Percentiles rank a stretch among this genome's conserved stretches.
phyloP scores from a whole-genome alignment of 2,888 invertebrate species.

The Odontomyia ornata region DNA sequence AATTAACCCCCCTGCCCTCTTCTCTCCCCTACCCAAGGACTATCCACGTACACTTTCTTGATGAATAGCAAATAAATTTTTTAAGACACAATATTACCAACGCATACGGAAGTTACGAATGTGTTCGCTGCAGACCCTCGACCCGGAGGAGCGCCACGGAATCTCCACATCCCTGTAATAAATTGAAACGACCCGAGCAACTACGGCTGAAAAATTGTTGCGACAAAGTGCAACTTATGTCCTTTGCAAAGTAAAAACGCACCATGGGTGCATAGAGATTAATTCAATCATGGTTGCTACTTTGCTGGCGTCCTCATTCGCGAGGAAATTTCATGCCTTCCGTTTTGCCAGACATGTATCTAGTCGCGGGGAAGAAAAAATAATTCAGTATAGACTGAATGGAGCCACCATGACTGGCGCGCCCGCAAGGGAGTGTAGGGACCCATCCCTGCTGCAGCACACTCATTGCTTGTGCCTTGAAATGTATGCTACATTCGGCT shows the following conservation, averaged over 20 bases:
- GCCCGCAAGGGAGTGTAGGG: not conserved
- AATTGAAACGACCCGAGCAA: too few relatives aligned
- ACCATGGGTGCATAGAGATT: not conserved
- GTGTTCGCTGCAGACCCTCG: too few relatives aligned
- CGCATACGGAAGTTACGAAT: too few relatives aligned
- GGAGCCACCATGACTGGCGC: not conserved
- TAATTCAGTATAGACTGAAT: slow-evolving; percentile 10
- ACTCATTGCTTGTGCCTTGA: not conserved
- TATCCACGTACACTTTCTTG: too few relatives aligned
- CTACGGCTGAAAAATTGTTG: not conserved
- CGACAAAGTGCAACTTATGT: slow-evolving; percentile 7
- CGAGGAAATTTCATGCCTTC: not conserved
- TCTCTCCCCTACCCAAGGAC: too few relatives aligned
- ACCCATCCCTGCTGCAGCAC: not conserved
- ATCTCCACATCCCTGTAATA: too few relatives aligned
- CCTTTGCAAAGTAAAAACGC: not conserved
- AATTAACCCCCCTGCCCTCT: too few relatives aligned
- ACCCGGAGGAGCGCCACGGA: too few relatives aligned
- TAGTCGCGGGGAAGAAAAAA: not conserved
- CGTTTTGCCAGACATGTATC: not conserved
- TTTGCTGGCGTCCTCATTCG: not conserved
- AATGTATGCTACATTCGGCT: too few relatives aligned
- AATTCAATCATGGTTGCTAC: not conserved
- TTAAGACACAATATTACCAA: too few relatives aligned
- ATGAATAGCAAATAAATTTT: too few relatives aligned